Evolutionary conservation across 2,888 invertebrate genomes (phyloP).

Genomic region (Bellardia pandia): DNA sequence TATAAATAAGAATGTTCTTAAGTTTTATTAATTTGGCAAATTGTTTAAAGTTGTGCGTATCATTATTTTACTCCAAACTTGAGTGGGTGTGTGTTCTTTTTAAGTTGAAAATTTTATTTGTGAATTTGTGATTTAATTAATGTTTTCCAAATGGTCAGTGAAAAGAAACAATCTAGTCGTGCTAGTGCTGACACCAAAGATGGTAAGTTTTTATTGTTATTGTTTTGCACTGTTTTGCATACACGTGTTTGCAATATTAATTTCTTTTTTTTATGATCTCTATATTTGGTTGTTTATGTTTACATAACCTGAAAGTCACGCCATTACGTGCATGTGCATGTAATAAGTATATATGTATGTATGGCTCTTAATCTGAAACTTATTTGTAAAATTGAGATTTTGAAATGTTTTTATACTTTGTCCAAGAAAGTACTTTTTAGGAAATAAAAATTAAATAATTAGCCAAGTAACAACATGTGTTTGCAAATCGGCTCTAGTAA

Average conservation of each 20-base stretch:
- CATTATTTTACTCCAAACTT: slow-evolving; percentile 8
- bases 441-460: too few species aligned
- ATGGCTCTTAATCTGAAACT: too few species aligned
- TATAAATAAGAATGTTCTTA: not conserved
- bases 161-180: slow-evolving; percentile 15
- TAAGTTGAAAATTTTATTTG: not conserved
- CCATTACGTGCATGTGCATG: not conserved
- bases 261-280: not conserved
- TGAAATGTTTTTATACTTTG: too few species aligned
- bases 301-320: not conserved
- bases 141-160: slow-evolving; percentile 46
- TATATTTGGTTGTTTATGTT: not conserved
- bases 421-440: too few species aligned
- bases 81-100: not conserved
- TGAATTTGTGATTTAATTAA: slow-evolving; percentile 7
- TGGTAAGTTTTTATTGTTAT: slow-evolving; percentile 54
- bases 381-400: too few species aligned
- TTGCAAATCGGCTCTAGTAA: too few species aligned
- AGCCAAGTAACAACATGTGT: too few species aligned
- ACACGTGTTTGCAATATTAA: slow-evolving; percentile 43
- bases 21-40: slow-evolving; percentile 7
- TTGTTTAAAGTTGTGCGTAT: not conserved
- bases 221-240: slow-evolving; percentile 19
- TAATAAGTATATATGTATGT: too few species aligned
- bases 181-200: slow-evolving; percentile 37